Percentiles rank a stretch among this genome's conserved stretches.
phyloP scores from a whole-genome alignment of 2,113 vertebrate species.

The Pandion haliaetus region DNA sequence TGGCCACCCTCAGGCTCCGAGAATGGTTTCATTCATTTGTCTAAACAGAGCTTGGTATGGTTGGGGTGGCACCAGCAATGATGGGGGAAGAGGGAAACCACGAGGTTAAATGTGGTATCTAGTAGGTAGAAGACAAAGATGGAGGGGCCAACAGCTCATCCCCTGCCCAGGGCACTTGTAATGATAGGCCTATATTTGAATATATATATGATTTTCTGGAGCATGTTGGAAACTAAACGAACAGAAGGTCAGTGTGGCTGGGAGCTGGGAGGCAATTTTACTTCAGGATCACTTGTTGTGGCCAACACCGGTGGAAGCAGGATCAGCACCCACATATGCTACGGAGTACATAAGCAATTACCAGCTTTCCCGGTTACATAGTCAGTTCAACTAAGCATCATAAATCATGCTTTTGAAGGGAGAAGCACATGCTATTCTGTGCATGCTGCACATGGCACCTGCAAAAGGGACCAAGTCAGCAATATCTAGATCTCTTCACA shows the following conservation, averaged over 20 bases:
- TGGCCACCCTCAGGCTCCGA: not conserved
- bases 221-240: not conserved
- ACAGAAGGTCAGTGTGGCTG: not conserved
- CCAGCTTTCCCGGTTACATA: not conserved
- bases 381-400: not conserved
- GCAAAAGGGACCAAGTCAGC: not conserved
- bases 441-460: not conserved
- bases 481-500: not conserved
- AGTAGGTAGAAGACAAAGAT: not conserved
- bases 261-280: not conserved
- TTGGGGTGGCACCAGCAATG: not conserved
- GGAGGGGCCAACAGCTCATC: not conserved
- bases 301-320: rapidly evolving
- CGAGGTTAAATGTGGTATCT: not conserved
- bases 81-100: not conserved
- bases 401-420: not conserved
- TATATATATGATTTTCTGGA: not conserved
- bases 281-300: not conserved
- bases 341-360: not conserved
- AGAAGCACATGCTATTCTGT: not conserved
- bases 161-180: not conserved
- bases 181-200: not conserved
- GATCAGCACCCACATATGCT: not conserved
- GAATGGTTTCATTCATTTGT: not conserved
- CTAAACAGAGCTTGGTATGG: not conserved